A percentile compares a stretch with the other conserved stretches of the same genome.
phyloP scores from a whole-genome alignment of 2,888 invertebrate genomes.

The Zhengitettix transpicula region DNA sequence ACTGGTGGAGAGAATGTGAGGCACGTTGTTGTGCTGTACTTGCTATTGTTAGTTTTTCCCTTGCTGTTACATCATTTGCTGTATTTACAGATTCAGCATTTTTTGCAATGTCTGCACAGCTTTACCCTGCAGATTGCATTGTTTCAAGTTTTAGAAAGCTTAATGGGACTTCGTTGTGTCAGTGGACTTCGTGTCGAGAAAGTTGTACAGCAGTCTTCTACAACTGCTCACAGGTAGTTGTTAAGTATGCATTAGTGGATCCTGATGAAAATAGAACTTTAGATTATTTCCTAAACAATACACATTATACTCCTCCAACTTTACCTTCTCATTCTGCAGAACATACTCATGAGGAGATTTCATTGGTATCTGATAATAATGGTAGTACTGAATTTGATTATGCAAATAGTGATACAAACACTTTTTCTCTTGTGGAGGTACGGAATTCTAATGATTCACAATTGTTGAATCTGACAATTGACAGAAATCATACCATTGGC shows the following conservation, averaged over 20 bases:
- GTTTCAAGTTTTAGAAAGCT: conserved; percentile 6
- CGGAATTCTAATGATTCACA: neutral
- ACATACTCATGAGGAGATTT: too few species aligned
- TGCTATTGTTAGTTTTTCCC: conserved; percentile 11
- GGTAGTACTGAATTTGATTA: neutral
- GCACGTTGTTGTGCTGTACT: conserved; percentile 13
- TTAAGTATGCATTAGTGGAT: conserved; percentile 11
- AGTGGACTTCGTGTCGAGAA: conserved; percentile 21
- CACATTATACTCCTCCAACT: neutral
- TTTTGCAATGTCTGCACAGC: conserved; percentile 15
- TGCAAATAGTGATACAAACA: neutral
- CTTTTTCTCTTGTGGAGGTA: neutral
- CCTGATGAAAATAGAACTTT: neutral
- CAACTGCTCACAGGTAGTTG: conserved; percentile 19
- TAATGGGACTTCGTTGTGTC: conserved; percentile 18
- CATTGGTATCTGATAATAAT: neutral
- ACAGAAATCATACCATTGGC: neutral
- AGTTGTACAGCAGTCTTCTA: conserved; percentile 20
- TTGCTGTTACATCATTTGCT: conserved; percentile 10
- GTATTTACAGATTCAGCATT: conserved; percentile 19
- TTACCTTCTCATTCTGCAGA: neutral
- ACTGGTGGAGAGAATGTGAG: conserved; percentile 13
- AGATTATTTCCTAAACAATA: neutral
- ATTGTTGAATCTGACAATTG: neutral
- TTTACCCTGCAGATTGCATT: conserved; percentile 13